Percentiles rank a stretch among this genome's conserved stretches.
These are phyloP conservation scores for Drosophila busckii DNA, from an alignment of 1,140 invertebrate genomes.

Conservation along the genomic window DNA sequence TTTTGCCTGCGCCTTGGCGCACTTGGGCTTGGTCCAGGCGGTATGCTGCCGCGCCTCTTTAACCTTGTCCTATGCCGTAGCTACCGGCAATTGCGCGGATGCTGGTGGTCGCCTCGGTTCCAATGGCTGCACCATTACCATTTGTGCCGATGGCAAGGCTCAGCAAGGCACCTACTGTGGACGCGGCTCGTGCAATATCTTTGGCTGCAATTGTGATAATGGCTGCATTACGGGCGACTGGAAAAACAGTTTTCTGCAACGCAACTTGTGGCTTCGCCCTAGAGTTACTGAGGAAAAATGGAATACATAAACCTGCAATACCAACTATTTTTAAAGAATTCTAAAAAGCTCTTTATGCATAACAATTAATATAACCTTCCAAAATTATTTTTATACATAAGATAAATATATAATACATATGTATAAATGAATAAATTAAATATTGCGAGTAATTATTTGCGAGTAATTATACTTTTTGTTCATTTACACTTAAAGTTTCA, in stretches of 20 bases:
- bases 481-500: no score
- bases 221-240: constrained; percentile 12
- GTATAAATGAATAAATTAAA: no score
- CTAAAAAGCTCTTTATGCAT: no score
- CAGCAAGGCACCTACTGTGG: constrained; percentile 15
- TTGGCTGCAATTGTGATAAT: constrained; percentile 3
- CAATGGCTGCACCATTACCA: constrained; percentile 1
- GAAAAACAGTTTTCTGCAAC: constrained; percentile 2
- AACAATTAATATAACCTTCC: no score
- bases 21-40: background rate
- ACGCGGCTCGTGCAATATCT: constrained; percentile 5
- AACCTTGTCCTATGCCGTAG: background rate
- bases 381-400: no score
- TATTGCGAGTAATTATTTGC: no score
- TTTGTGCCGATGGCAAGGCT: constrained; percentile 10
- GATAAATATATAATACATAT: no score
- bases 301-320: no score
- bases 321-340: no score
- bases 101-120: background rate
- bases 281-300: no score
- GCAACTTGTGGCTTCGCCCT: no score
- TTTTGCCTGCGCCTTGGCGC: background rate
- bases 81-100: background rate
- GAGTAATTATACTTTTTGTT: no score
- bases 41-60: background rate